phyloP scores from a whole-genome alignment of 2,113 vertebrate genomes.

The Sakesphorus luctuosus region DNA sequence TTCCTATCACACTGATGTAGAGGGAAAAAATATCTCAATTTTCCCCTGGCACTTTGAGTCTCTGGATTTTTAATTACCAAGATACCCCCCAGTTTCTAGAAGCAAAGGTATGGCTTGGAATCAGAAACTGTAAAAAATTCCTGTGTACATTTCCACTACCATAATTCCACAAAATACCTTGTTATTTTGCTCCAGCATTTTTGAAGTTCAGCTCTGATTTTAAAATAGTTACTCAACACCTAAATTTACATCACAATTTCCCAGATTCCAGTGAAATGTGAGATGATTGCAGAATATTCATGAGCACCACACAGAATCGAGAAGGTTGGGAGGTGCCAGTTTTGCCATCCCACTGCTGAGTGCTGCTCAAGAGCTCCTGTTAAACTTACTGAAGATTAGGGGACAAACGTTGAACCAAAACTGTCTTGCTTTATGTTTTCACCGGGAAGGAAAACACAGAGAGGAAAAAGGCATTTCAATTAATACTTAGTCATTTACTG shows the following conservation, averaged over 20 bases:
- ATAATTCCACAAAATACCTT: background rate
- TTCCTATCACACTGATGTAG: too few species aligned
- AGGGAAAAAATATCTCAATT: fast-evolving
- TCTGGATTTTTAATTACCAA: background rate
- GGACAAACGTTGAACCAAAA: background rate
- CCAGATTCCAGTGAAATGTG: fast-evolving
- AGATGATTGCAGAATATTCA: background rate
- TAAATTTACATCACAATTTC: background rate
- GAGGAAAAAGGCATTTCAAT: background rate
- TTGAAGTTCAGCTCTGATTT: background rate
- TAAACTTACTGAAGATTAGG: background rate
- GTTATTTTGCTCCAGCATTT: background rate
- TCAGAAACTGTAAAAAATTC: background rate
- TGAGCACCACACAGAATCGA: too few species aligned
- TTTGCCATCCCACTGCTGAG: background rate
- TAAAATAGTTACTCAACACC: background rate
- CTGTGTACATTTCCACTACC: background rate
- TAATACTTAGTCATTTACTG: background rate
- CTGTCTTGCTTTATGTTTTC: background rate
- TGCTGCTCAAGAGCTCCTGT: background rate
- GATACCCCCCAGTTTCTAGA: background rate
- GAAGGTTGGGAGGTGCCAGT: background rate
- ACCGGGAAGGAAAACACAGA: background rate
- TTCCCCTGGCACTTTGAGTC: background rate
- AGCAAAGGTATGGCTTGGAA: background rate